Percentiles rank a stretch among this genome's conserved stretches.
These are phyloP conservation scores for Solenopsis fugax DNA, from an alignment of 1,140 invertebrate species.

Conservation along the genomic window DNA sequence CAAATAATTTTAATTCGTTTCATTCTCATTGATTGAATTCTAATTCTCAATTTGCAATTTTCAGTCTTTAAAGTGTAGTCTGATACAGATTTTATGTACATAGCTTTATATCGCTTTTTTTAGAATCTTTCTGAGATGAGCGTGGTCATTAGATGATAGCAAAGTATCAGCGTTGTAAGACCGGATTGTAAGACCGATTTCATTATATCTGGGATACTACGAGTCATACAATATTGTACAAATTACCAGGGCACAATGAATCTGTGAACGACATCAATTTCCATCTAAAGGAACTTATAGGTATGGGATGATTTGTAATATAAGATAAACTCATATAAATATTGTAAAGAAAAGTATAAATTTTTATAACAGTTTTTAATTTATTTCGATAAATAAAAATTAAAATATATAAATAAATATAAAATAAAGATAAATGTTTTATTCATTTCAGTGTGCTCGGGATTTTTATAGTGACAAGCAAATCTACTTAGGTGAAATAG, in stretches of 20 bases:
- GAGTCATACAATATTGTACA: conserved; percentile 96
- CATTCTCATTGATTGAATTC: no score
- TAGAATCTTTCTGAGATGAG: conserved; percentile 90
- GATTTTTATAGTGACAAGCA: conserved; percentile 98
- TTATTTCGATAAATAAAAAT: neutral
- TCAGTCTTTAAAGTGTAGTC: no score
- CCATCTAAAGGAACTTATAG: conserved; percentile 97
- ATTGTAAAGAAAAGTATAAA: neutral
- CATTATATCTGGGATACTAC: conserved; percentile 99
- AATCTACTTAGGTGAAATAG: conserved; percentile 98
- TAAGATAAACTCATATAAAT: no score
- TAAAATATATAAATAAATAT: no score
- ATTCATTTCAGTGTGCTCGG: conserved; percentile 93
- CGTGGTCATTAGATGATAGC: conserved; percentile 94
- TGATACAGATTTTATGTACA: no score
- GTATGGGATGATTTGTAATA: conserved; percentile 85
- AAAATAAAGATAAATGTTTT: conserved; percentile 41
- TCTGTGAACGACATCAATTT: conserved; percentile 99
- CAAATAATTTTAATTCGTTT: no score
- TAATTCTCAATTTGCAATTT: no score
- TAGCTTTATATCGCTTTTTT: no score
- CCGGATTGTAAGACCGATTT: conserved; percentile 98
- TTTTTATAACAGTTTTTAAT: neutral
- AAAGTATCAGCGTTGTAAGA: conserved; percentile 92
- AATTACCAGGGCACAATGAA: conserved; percentile 99